A percentile compares a stretch with the other conserved stretches of the same genome.
These are phyloP conservation scores for Psammodynastes pulverulentus DNA, from an alignment of 2,113 vertebrate genomes.

Conservation along the genomic window DNA sequence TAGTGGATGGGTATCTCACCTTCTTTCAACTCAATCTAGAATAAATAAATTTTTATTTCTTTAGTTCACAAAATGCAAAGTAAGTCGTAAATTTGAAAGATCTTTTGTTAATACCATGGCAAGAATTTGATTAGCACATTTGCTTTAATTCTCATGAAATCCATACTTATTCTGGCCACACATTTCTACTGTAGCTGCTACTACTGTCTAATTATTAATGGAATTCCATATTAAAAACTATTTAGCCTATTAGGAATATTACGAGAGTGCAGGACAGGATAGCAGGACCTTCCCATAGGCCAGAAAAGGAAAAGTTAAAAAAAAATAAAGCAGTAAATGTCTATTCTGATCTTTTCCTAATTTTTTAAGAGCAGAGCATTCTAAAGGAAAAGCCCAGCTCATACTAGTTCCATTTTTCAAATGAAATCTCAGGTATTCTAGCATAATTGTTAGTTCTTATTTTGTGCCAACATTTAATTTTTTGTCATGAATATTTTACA, in stretches of 20 bases:
- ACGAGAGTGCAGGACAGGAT: not conserved
- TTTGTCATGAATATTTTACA: not conserved
- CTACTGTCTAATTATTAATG: not conserved
- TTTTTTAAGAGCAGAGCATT: not conserved
- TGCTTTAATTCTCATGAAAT: not conserved
- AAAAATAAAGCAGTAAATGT: not conserved
- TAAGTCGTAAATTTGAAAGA: not conserved
- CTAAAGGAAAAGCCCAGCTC: not conserved
- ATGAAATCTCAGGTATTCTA: not conserved
- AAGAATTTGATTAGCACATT: not conserved
- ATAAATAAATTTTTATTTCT: not conserved
- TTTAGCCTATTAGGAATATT: not conserved
- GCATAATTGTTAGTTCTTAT: not conserved
- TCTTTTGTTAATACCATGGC: not conserved
- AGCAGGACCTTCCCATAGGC: not conserved
- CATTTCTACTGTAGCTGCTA: not conserved
- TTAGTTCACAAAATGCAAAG: not conserved
- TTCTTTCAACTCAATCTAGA: not conserved
- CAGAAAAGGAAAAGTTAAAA: not conserved
- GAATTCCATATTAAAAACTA: not conserved
- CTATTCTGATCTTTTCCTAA: not conserved
- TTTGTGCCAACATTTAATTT: not conserved
- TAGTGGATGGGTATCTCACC: not conserved
- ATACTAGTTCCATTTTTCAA: not conserved
- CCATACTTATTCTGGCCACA: not conserved